Evolutionary conservation across 2,797 vertebrate species (phyloP).

Genomic region (Trichosurus vulpecula): DNA sequence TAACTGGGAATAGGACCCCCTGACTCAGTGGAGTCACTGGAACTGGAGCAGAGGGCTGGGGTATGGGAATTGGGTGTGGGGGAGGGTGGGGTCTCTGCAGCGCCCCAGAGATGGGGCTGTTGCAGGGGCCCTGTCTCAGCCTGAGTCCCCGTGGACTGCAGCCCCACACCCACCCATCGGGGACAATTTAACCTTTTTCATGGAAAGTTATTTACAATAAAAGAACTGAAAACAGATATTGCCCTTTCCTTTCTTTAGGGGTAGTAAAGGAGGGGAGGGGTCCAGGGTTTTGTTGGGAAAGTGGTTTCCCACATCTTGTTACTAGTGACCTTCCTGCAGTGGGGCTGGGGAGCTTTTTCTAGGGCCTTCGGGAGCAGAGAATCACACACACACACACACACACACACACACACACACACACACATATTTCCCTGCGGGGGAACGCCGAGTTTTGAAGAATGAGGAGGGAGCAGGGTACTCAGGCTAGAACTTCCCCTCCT

Average conservation of each 20-base stretch:
- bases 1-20: constrained; percentile 26
- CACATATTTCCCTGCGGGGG: constrained; percentile 12
- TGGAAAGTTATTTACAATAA: constrained; percentile 81
- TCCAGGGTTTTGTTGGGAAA: background rate
- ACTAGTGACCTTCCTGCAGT: background rate
- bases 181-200: constrained; percentile 83
- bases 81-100: background rate
- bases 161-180: background rate
- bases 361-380: background rate
- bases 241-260: background rate
- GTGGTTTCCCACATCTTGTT: background rate
- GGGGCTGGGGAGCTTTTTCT: background rate
- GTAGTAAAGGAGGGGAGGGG: background rate
- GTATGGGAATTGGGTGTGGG: background rate
- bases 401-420: background rate
- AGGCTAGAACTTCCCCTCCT: background rate
- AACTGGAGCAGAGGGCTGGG: background rate
- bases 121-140: background rate
- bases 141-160: constrained; percentile 4
- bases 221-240: background rate
- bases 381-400: background rate
- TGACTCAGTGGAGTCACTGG: constrained; percentile 19
- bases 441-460: constrained; percentile 21
- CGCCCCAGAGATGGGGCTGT: too few relatives aligned
- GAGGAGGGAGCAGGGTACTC: too few relatives aligned